Evolutionary conservation across 2,888 invertebrate genomes (phyloP).

Genomic region (Micoletzkya japonica): DNA sequence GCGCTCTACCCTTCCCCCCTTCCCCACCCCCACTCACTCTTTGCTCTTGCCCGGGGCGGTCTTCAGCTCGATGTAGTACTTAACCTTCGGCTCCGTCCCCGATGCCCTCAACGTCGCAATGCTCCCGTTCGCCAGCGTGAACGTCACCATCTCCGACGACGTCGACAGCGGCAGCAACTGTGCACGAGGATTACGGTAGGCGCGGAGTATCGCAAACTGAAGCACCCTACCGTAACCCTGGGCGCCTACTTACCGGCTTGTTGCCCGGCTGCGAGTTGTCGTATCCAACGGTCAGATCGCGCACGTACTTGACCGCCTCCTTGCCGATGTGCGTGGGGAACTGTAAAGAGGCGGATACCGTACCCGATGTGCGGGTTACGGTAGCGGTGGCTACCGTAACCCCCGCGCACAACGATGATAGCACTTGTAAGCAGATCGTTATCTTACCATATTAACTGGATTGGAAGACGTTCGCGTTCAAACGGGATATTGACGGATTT

Average conservation of each 20-base stretch:
- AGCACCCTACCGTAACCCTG: background rate
- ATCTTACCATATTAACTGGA: background rate
- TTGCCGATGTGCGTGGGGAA: slow-evolving; percentile 67
- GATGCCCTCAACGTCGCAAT: slow-evolving; percentile 88
- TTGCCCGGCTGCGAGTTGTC: slow-evolving; percentile 77
- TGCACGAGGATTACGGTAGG: background rate
- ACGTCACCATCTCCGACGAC: slow-evolving; percentile 86
- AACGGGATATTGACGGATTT: too few relatives aligned
- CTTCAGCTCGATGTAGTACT: slow-evolving; percentile 89
- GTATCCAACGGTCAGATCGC: slow-evolving; percentile 87
- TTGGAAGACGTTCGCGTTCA: background rate
- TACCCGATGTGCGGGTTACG: too few relatives aligned
- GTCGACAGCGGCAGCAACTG: slow-evolving; percentile 68
- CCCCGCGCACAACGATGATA: too few relatives aligned
- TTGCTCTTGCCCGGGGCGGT: slow-evolving; percentile 59
- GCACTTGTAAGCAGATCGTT: background rate
- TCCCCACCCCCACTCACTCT: slow-evolving; percentile 32
- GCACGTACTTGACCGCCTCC: slow-evolving; percentile 72
- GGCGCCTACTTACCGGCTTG: slow-evolving; percentile 71
- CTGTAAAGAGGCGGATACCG: too few relatives aligned
- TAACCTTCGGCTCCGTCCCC: slow-evolving; percentile 98
- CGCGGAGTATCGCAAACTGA: too few relatives aligned
- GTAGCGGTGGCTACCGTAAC: too few relatives aligned
- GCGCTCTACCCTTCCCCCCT: background rate
- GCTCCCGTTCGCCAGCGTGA: slow-evolving; percentile 81